Evolutionary conservation across 2,888 invertebrate genomes (phyloP).

Genomic region (Pachydiplax longipennis): DNA sequence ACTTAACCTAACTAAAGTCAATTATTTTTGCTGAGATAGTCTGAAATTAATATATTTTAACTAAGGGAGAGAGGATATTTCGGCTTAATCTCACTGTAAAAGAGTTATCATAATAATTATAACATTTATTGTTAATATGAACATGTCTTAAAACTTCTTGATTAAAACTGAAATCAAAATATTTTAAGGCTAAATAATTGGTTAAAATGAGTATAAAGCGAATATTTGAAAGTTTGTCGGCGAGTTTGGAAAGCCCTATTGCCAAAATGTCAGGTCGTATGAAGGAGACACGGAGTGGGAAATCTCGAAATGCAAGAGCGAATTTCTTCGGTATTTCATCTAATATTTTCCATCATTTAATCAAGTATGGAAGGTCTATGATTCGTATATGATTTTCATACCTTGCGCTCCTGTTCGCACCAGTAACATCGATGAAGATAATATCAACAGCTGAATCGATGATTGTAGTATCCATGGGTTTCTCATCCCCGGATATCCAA

Average conservation of each 20-base stretch:
- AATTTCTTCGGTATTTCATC: background rate
- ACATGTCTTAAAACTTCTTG: no score
- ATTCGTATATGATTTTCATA: background rate
- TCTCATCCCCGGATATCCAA: conserved; percentile 10
- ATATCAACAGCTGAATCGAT: background rate
- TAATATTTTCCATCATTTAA: no score
- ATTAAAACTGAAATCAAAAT: no score
- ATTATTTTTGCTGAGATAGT: no score
- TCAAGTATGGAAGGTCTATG: background rate
- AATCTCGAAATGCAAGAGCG: background rate
- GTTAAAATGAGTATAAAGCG: background rate
- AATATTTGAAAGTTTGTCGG: background rate
- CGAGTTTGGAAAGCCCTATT: background rate
- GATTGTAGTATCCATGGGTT: background rate
- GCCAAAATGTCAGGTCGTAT: background rate
- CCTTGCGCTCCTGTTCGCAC: conserved; percentile 1
- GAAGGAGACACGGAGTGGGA: background rate
- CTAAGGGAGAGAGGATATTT: no score
- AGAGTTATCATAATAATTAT: no score
- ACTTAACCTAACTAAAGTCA: no score
- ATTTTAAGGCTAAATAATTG: no score
- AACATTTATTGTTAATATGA: no score
- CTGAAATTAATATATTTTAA: no score
- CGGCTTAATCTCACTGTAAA: no score
- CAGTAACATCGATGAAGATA: background rate